These are phyloP conservation scores for Triplophysa yarkandensis DNA, from an alignment of 2,797 vertebrate species.

Conservation along the genomic window DNA sequence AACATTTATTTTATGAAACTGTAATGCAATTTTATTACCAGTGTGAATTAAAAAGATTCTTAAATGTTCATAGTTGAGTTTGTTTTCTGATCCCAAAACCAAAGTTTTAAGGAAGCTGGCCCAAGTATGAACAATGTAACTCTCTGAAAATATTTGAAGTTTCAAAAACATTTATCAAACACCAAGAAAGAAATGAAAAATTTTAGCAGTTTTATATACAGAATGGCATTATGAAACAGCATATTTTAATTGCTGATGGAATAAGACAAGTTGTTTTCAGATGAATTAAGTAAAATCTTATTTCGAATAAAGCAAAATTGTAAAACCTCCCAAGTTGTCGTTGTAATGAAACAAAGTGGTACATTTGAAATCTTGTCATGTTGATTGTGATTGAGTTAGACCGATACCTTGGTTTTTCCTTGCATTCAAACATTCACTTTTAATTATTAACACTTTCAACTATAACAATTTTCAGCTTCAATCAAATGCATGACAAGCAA, in stretches of 20 bases:
- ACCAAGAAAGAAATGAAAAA: conserved; percentile 19
- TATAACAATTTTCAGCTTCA: background rate
- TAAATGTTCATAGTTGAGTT: conserved; percentile 90
- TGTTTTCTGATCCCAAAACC: conserved; percentile 71
- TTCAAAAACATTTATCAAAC: conserved; percentile 55
- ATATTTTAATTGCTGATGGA: conserved; percentile 65
- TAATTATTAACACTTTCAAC: background rate
- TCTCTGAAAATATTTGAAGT: conserved; percentile 62
- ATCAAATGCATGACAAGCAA: background rate
- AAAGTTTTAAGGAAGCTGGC: conserved; percentile 63
- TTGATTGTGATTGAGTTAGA: background rate
- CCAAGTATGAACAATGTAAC: conserved; percentile 66
- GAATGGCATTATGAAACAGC: conserved; percentile 63
- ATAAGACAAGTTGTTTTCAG: conserved; percentile 75
- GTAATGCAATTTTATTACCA: conserved; percentile 99
- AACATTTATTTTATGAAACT: conserved; percentile 99
- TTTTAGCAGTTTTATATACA: conserved; percentile 66
- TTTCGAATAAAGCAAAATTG: conserved; percentile 78
- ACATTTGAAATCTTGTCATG: background rate
- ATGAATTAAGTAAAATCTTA: conserved; percentile 72
- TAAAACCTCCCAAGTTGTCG: conserved; percentile 65
- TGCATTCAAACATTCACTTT: background rate
- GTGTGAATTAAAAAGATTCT: conserved; percentile 99
- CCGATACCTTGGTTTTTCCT: background rate
- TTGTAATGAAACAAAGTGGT: conserved; percentile 22